Evolutionary conservation across 2,888 invertebrate species (phyloP).

Genomic region (Formica aserva): DNA sequence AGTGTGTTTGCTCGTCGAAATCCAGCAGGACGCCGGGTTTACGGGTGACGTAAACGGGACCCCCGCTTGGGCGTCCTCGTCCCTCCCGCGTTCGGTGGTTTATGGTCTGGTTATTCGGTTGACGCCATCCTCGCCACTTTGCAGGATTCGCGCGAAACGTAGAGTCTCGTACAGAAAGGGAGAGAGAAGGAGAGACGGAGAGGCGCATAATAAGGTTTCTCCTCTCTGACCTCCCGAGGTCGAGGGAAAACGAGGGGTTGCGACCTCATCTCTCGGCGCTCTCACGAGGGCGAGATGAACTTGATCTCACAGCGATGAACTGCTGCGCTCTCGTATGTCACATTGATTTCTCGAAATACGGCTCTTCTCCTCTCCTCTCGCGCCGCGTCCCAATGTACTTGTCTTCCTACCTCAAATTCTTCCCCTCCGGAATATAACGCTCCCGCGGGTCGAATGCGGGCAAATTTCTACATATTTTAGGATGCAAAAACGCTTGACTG

Average conservation of each 20-base stretch:
- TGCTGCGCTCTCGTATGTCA: slow-evolving; percentile 29
- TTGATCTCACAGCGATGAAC: slow-evolving; percentile 40
- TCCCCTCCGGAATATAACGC: background rate
- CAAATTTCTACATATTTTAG: slow-evolving; percentile 11
- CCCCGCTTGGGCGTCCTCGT: slow-evolving; percentile 53
- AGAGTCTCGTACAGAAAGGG: slow-evolving; percentile 10
- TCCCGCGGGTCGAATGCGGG: background rate
- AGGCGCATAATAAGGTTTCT: slow-evolving; percentile 70
- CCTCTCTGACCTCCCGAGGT: slow-evolving; percentile 16
- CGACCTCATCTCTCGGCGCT: slow-evolving; percentile 56
- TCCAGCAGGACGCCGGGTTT: slow-evolving; percentile 76
- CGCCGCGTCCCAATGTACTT: background rate
- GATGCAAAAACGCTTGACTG: background rate
- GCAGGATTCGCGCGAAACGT: slow-evolving; percentile 68
- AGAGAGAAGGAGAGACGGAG: background rate
- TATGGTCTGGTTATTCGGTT: slow-evolving; percentile 76
- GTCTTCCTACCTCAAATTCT: slow-evolving; percentile 1
- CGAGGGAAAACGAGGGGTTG: slow-evolving; percentile 10
- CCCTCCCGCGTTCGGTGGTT: slow-evolving; percentile 68
- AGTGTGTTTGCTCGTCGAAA: slow-evolving; percentile 80
- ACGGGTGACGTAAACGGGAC: slow-evolving; percentile 78
- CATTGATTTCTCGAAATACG: slow-evolving; percentile 43
- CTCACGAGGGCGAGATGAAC: slow-evolving; percentile 21
- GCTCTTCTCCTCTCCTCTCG: background rate
- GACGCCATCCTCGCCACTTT: slow-evolving; percentile 72